Conservation (phyloP, 1,140 invertebrate species). For the Harpegnathos saltator region DNA sequence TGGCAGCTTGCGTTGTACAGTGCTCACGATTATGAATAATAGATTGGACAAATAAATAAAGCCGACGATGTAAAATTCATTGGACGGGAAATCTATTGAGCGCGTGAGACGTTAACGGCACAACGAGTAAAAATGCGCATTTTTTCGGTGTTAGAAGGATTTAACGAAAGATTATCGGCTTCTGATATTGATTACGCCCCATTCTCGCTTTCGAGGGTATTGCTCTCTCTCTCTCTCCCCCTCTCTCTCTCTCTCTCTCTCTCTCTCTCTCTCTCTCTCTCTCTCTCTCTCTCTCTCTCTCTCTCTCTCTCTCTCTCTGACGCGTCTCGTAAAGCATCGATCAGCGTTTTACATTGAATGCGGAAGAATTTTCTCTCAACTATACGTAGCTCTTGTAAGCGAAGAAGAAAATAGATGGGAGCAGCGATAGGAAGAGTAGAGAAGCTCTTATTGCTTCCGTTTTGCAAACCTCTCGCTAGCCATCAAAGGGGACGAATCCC, state of each 20-base stretch:
- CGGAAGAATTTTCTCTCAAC: slow-evolving; percentile 37
- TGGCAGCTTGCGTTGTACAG: not conserved
- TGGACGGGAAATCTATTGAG: slow-evolving; percentile 2
- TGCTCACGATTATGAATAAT: slow-evolving; percentile 11
- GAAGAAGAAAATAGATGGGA: slow-evolving; percentile 46
- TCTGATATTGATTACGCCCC: not conserved
- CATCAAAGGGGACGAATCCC: slow-evolving; percentile 38
- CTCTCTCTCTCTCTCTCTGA: too few relatives aligned
- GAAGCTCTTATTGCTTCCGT: slow-evolving; percentile 58
- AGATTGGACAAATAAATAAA: slow-evolving; percentile 1
- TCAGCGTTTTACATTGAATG: slow-evolving; percentile 32
- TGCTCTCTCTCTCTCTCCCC: too few relatives aligned
- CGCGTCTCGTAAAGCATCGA: slow-evolving; percentile 18
- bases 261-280: too few relatives aligned
- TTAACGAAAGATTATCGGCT: not conserved
- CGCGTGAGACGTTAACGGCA: not conserved
- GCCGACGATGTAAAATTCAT: slow-evolving; percentile 4
- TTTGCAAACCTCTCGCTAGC: slow-evolving; percentile 54
- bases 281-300: too few relatives aligned
- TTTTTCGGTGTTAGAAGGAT: slow-evolving; percentile 4
- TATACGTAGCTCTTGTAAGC: slow-evolving; percentile 24
- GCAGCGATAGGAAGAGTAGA: slow-evolving; percentile 43
- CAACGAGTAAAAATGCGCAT: slow-evolving; percentile 18
- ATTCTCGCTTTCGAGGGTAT: not conserved
- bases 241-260: too few relatives aligned